Conservation (phyloP, 2,888 invertebrate species). For the Carabus problematicus region DNA sequence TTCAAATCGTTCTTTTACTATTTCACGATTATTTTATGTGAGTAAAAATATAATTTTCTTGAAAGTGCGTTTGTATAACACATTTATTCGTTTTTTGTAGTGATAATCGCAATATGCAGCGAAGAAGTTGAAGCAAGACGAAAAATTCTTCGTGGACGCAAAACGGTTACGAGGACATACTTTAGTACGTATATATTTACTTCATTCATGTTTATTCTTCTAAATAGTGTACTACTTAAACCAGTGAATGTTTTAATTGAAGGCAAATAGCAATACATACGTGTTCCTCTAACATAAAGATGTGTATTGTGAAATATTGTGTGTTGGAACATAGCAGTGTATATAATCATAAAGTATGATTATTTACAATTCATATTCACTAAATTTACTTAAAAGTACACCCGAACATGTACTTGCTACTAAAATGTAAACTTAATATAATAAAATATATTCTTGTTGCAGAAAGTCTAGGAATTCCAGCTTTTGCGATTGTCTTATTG, state of each 20-base stretch:
- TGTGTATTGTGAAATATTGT: conserved; percentile 46
- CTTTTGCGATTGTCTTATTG: conserved; percentile 77
- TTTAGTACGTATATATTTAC: conserved; percentile 70
- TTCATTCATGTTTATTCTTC: conserved; percentile 3
- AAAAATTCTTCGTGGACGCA: conserved; percentile 79
- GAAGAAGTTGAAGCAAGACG: conserved; percentile 79
- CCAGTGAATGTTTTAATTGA: background rate
- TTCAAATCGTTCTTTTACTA: conserved; percentile 61
- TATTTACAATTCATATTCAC: conserved; percentile 46
- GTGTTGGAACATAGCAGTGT: conserved; percentile 25
- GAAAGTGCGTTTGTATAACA: background rate
- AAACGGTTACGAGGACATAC: conserved; percentile 78
- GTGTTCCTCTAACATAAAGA: no score
- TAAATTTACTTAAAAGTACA: conserved; percentile 9
- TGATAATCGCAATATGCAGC: conserved; percentile 69
- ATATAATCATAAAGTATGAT: conserved; percentile 44
- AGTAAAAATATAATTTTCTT: conserved; percentile 48
- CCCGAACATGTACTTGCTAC: background rate
- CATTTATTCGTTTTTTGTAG: conserved; percentile 61
- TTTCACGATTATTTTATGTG: conserved; percentile 63
- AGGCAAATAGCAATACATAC: no score
- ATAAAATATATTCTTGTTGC: conserved; percentile 47
- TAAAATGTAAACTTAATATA: conserved; percentile 21
- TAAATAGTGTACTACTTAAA: background rate
- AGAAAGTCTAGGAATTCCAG: conserved; percentile 77